Evolutionary conservation across 2,113 vertebrate species (phyloP), one percentile per base, ranked within the genome.

Genomic region (Gymnarchus niloticus): DNA sequence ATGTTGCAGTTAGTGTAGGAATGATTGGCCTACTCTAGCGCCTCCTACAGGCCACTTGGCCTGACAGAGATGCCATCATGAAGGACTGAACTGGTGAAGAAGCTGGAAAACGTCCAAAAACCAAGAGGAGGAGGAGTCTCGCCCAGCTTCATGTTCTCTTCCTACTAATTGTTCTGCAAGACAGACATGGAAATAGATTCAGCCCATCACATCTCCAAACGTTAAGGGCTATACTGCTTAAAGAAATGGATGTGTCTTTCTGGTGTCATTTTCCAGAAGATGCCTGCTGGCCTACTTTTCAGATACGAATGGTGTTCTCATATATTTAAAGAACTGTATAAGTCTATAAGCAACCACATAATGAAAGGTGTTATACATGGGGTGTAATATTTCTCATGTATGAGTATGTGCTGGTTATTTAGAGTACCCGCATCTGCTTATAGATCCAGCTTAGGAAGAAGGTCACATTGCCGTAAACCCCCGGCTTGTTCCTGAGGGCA

Each of bases 391-490:
- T 23, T 6, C 3, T 73, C 2, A 17, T 41, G 37, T 19, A 6
- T 76, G 19, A 76, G 33, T 54, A 14, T 54, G 21, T 41, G 3
- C 37, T 21, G 44, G 33, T 17, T 10, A 28, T 52, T 19, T 83
- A 44, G n/a, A n/a, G n/a, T 94, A 98, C 97, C 97, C 94, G 93
- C 95, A 97, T 96, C 28, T 97, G 95, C 54, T 56, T 85, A 25
- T 95, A 91, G 88, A 98, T 95, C 97, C 97, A 99, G 78, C 96
- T 90, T 17, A 92, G 88, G 81, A 97, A 96, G 76, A 92, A 85
- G 1, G 95, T 93, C 51, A 98, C 88, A 0, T 97, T 98, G 10
- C 94, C 95, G 0, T 99, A 99, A 8, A 98, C 96, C 6, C 97
- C 97, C 0, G 97, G 97, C 33, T 90, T 95, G 81, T 94, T 93